Evolutionary conservation across 2,888 invertebrate species (phyloP).

Genomic region (Cosmia trapezina): DNA sequence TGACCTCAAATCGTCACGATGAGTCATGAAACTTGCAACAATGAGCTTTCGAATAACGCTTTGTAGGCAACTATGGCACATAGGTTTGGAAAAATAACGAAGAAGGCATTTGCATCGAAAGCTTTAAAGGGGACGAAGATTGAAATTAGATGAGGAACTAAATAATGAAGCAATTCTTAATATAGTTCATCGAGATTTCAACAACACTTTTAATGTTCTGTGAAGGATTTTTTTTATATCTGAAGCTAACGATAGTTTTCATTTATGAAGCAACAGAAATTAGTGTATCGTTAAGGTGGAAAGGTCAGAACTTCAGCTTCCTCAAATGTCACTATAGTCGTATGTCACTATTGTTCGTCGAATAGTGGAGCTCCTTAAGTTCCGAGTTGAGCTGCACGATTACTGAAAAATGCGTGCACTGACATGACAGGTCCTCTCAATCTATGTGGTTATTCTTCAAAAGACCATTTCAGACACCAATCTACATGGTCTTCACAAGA

Average conservation of each 20-base stretch:
- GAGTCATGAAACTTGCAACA: constrained; percentile 73
- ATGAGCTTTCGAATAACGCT: constrained; percentile 67
- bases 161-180: no score
- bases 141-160: neutral
- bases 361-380: no score
- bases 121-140: neutral
- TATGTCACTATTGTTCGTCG: no score
- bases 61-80: constrained; percentile 27
- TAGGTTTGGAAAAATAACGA: constrained; percentile 23
- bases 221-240: neutral
- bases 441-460: no score
- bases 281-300: neutral
- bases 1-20: constrained; percentile 76
- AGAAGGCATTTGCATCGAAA: constrained; percentile 6
- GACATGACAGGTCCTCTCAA: no score
- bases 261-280: constrained; percentile 1
- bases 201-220: neutral
- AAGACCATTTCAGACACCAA: no score
- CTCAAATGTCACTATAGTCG: neutral
- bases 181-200: neutral
- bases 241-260: neutral
- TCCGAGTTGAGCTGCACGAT: no score
- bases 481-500: no score
- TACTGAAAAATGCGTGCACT: no score
- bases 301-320: neutral